phyloP scores from a whole-genome alignment of 2,113 vertebrate species.

The Archocentrus centrarchus region DNA sequence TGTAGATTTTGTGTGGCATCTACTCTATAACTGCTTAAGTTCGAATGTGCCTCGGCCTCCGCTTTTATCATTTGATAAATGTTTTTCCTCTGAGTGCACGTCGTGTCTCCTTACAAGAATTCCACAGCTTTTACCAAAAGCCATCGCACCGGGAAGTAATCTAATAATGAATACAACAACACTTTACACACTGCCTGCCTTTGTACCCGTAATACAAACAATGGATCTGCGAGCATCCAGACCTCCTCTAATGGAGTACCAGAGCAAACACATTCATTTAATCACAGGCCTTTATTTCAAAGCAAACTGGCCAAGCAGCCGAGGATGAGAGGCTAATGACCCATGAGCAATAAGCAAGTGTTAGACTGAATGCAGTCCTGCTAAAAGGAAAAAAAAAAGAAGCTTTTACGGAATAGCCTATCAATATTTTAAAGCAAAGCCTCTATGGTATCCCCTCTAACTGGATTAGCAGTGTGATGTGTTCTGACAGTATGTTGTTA shows the following conservation, averaged over 20 bases:
- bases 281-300: constrained; percentile 88
- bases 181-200: constrained; percentile 72
- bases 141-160: constrained; percentile 74
- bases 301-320: constrained; percentile 85
- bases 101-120: constrained; percentile 74
- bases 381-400: constrained; percentile 53
- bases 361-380: constrained; percentile 94
- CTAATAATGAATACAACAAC: constrained; percentile 79
- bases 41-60: constrained; percentile 52
- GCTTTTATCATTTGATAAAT: constrained; percentile 80
- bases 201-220: constrained; percentile 72
- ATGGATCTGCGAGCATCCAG: constrained; percentile 59
- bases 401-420: constrained; percentile 97
- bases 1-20: constrained; percentile 71
- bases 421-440: constrained; percentile 99
- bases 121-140: constrained; percentile 76
- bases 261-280: constrained; percentile 84
- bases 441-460: constrained; percentile 91
- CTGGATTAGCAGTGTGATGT: constrained; percentile 98
- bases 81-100: constrained; percentile 63
- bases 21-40: constrained; percentile 62
- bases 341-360: constrained; percentile 97
- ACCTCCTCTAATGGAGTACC: constrained; percentile 77
- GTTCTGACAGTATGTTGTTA: constrained; percentile 97
- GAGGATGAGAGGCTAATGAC: constrained; percentile 95